Base-by-base conservation (phyloP, 1,140 invertebrate genomes). In the Solenopsis fugax region DNA sequence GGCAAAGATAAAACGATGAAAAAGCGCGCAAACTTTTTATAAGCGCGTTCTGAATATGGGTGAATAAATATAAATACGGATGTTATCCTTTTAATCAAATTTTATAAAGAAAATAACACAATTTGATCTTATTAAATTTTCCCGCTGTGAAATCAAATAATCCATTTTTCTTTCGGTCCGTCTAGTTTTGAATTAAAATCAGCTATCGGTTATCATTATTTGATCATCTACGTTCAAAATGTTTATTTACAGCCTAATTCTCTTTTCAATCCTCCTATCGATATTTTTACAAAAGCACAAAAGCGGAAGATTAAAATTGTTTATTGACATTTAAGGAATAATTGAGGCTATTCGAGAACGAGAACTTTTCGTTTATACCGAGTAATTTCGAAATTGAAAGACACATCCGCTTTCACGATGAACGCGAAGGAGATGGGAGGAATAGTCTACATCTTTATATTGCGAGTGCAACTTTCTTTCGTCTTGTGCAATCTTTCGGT, bases 371-470 rank as follows among this genome's bases (percentile, higher is more conserved):
- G 16, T 69, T 69, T 45, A 64, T 48, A 12, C 24, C 45, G 34
- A n/a, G 16, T 87, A 75, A 87, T 87, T 87, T 67, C 69, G 34
- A 75, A 87, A 87, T 75, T 60, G 24, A 65, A 34, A 24, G 67
- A 41, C 34, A 50, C 58, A 29, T 85, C 29, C 73, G 48, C 7
- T 41, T 41, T 41, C 24, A n/a, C 37, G 65, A 82, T 62, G 45
- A 10, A 54, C 50, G n/a, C 48, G 5, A 54, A 64, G 64, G 72
- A 48, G 34, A 48, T 18, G 54, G 9, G 41, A 21, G 5, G 41
- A 48, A 69, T 48, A 69, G 24, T 50, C 41, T 24, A 16, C 65
- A 5, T 77, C 24, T 78, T 60, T 45, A 24, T 65, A 34, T 64
- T 24, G 58, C 76, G 9, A 58, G n/a, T 7, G 13, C 10, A 45